Percentiles rank a stretch among this genome's conserved stretches.
Evolutionary conservation across 2,113 vertebrate species (phyloP).

Genomic region (Alouatta palliata): DNA sequence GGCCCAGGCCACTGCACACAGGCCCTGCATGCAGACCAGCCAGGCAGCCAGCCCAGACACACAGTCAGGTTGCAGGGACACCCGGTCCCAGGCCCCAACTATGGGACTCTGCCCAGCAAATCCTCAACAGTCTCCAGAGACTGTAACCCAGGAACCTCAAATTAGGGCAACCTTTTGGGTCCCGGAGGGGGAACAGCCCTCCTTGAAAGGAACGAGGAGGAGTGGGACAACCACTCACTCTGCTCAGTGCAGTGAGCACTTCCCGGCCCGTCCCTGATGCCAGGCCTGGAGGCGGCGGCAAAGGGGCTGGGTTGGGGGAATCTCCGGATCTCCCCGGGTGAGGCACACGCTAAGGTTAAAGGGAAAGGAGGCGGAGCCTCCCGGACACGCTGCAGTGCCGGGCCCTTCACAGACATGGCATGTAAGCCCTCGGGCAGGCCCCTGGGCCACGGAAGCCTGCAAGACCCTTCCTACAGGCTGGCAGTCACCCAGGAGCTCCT

Average conservation of each 20-base stretch:
- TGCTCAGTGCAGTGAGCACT: rapidly evolving
- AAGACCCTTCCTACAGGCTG: rapidly evolving
- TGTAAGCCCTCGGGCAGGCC: rapidly evolving
- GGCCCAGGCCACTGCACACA: not conserved
- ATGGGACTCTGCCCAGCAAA: not conserved
- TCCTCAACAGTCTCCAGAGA: not conserved
- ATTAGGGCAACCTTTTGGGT: rapidly evolving
- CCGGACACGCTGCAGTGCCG: rapidly evolving
- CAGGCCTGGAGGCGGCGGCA: not conserved
- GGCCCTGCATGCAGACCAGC: not conserved
- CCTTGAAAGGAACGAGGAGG: not conserved
- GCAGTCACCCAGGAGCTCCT: not conserved
- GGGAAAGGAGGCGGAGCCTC: too few relatives aligned
- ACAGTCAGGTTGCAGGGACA: not conserved
- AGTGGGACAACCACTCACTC: rapidly evolving
- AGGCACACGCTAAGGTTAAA: not conserved
- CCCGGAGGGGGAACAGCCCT: not conserved
- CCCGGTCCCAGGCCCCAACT: not conserved
- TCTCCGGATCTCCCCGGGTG: rapidly evolving
- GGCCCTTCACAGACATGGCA: not conserved
- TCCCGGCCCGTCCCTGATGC: not conserved
- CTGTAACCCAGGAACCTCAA: rapidly evolving
- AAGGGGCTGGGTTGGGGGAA: too few relatives aligned
- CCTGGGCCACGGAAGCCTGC: not conserved
- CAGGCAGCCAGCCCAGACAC: not conserved